These are phyloP conservation scores for Channallabes apus DNA, from an alignment of 2,797 vertebrate species.

Conservation along the genomic window DNA sequence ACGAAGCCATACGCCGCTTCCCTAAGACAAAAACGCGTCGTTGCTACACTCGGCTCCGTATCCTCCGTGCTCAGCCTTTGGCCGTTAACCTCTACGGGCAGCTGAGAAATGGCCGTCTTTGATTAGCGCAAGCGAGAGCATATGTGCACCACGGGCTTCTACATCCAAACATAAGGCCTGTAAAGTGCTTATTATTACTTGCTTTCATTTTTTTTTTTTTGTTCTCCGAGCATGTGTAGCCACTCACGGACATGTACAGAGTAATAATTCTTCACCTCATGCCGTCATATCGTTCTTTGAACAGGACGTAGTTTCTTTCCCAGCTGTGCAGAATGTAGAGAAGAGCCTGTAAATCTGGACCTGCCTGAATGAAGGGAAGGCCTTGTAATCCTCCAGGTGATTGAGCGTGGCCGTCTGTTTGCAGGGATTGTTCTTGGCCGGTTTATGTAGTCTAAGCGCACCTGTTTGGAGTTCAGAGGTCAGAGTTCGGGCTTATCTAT, in stretches of 20 bases:
- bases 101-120: constrained; percentile 49
- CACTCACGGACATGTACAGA: constrained; percentile 11
- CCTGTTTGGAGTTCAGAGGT: constrained; percentile 57
- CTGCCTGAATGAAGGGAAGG: not conserved
- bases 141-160: constrained; percentile 35
- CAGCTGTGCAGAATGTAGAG: constrained; percentile 20
- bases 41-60: constrained; percentile 13
- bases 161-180: constrained; percentile 19
- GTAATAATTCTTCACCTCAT: constrained; percentile 31
- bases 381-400: constrained; percentile 15
- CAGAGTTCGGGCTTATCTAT: constrained; percentile 44
- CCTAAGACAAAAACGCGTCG: constrained; percentile 35
- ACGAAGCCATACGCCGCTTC: constrained; percentile 48
- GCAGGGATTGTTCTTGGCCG: constrained; percentile 35
- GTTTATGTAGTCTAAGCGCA: constrained; percentile 48
- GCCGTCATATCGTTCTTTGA: not conserved
- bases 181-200: constrained; percentile 22
- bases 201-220: constrained; percentile 30
- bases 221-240: constrained; percentile 32
- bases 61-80: constrained; percentile 28
- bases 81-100: constrained; percentile 48
- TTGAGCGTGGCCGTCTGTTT: constrained; percentile 7
- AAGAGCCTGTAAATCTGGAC: not conserved
- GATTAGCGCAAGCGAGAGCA: constrained; percentile 47
- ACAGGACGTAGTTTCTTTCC: constrained; percentile 19